These are phyloP conservation scores for Aphidoletes aphidimyza DNA, from an alignment of 2,888 invertebrate genomes.

Conservation along the genomic window DNA sequence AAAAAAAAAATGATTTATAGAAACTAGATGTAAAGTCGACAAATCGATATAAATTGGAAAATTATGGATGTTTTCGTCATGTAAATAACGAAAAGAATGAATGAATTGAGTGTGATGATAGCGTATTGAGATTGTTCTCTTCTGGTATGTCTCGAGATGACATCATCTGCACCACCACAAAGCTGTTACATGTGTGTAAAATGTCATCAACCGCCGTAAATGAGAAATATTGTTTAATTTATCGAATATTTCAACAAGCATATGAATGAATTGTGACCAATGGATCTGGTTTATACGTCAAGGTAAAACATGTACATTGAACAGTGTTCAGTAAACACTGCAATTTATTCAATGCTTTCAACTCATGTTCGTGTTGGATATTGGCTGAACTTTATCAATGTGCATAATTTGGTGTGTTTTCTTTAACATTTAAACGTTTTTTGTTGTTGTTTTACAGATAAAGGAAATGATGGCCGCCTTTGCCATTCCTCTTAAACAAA, in stretches of 20 bases:
- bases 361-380: neutral
- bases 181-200: constrained; percentile 11
- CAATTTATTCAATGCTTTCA: constrained; percentile 19
- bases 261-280: neutral
- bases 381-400: no score
- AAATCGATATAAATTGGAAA: neutral
- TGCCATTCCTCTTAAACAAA: neutral
- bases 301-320: neutral
- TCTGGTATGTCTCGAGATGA: neutral
- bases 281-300: neutral
- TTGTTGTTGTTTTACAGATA: neutral
- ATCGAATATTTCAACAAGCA: neutral
- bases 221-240: neutral
- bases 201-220: neutral
- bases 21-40: neutral
- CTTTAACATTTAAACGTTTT: no score
- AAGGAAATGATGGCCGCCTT: neutral
- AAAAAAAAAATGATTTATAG: constrained; percentile 14
- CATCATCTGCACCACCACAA: neutral
- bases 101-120: neutral
- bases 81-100: neutral
- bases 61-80: neutral
- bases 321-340: neutral
- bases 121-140: neutral
- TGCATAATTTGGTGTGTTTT: no score